phyloP scores from a whole-genome alignment of 23 tunicate genomes.

The Styela clava region DNA sequence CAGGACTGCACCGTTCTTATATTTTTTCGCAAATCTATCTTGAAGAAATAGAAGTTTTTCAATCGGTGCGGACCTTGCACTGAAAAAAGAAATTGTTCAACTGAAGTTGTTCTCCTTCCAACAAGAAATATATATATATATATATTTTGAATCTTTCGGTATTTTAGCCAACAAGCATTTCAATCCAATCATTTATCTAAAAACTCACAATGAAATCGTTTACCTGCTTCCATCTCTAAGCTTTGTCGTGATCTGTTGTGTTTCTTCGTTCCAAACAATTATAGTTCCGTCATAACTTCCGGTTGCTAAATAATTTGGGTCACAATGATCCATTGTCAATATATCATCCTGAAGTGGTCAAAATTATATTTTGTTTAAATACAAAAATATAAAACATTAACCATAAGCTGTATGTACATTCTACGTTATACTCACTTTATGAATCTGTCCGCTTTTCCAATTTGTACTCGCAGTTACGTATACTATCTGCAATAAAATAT shows the following conservation, averaged over 20 bases:
- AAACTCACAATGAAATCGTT: too few relatives aligned
- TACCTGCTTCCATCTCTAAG: conserved; percentile 26
- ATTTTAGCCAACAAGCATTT: too few relatives aligned
- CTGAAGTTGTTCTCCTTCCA: background rate
- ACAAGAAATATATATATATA: too few relatives aligned
- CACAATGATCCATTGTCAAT: conserved; percentile 57
- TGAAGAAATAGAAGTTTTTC: conserved; percentile 59
- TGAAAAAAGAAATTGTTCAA: background rate
- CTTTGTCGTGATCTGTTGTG: conserved; percentile 53
- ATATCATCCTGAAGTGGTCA: conserved; percentile 69
- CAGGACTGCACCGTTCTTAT: conserved; percentile 48
- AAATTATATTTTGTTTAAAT: too few relatives aligned
- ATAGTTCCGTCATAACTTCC: conserved; percentile 96
- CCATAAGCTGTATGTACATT: background rate
- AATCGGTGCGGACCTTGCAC: conserved; percentile 26
- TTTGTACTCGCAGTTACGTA: conserved; percentile 36
- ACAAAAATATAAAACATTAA: background rate
- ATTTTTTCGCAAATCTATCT: conserved; percentile 35
- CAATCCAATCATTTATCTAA: too few relatives aligned
- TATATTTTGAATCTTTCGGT: too few relatives aligned
- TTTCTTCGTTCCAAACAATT: conserved; percentile 90
- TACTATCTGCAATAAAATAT: conserved; percentile 34
- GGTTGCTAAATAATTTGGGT: conserved; percentile 71
- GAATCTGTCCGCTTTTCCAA: conserved; percentile 90
- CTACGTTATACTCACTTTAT: conserved; percentile 40